Conservation (phyloP, 2,888 invertebrate species). For the Heteromurus nitidus region DNA sequence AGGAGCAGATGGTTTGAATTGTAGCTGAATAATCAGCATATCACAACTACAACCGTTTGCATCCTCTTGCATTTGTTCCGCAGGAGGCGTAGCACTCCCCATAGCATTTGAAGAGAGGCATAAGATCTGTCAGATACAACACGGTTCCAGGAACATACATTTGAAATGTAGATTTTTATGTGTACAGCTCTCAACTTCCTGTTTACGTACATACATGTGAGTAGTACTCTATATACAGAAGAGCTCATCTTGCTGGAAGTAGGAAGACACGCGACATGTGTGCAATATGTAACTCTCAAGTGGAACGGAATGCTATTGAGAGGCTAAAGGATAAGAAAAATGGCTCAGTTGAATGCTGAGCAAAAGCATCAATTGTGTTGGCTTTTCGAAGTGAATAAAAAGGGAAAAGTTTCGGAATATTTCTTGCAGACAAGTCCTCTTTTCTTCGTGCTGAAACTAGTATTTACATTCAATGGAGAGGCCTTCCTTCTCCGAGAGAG, state of each 20-base stretch:
- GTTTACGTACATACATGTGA: neutral
- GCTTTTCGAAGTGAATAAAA: conserved; percentile 12
- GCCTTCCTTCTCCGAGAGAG: neutral
- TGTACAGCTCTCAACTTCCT: neutral
- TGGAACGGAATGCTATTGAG: conserved; percentile 28
- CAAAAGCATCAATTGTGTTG: conserved; percentile 1
- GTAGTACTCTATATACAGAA: neutral
- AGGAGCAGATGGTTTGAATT: neutral
- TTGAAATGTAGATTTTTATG: conserved; percentile 19
- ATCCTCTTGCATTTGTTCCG: neutral
- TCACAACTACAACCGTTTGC: too few relatives aligned
- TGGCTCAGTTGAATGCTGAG: conserved; percentile 17
- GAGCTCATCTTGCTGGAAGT: neutral
- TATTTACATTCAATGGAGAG: neutral
- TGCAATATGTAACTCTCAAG: conserved; percentile 13
- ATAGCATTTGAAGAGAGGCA: neutral
- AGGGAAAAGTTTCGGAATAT: neutral
- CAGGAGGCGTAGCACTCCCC: neutral
- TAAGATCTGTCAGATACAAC: neutral
- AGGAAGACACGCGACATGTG: neutral
- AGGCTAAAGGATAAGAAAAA: conserved; percentile 1
- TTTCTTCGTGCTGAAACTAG: neutral
- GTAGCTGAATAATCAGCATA: neutral
- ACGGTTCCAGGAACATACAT: neutral
- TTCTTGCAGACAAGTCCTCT: neutral